Conservation (phyloP, 1,140 invertebrate genomes). For the Lanistes nyassanus region DNA sequence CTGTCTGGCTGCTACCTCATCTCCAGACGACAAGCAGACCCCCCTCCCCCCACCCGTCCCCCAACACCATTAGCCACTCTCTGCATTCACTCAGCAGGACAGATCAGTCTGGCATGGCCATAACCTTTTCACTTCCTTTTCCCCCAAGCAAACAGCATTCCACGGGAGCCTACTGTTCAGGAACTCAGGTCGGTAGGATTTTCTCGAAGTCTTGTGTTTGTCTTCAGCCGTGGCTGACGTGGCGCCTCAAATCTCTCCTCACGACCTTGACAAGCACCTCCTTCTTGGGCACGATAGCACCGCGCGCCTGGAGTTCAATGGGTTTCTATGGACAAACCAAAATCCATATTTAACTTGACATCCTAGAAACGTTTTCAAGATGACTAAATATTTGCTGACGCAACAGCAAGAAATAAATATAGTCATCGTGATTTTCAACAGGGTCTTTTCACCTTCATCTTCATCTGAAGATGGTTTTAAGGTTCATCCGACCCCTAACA, state of each 20-base stretch:
- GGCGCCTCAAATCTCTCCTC: conserved; percentile 10
- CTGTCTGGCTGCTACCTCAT: no score
- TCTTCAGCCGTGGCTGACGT: neutral
- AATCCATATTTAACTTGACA: neutral
- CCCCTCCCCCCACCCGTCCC: no score
- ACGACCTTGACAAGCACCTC: conserved; percentile 39
- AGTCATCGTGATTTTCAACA: neutral
- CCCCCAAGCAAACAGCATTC: neutral
- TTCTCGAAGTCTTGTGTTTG: neutral
- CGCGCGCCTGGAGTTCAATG: conserved; percentile 43
- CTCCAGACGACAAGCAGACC: no score
- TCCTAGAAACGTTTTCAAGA: neutral
- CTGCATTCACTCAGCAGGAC: neutral
- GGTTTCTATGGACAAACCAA: conserved; percentile 37
- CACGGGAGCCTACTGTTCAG: neutral
- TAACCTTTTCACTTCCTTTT: neutral
- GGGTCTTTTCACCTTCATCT: neutral
- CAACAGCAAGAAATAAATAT: neutral
- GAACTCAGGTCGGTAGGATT: neutral
- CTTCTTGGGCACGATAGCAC: conserved; percentile 53
- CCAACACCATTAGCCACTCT: no score
- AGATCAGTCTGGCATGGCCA: neutral
- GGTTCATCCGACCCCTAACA: no score
- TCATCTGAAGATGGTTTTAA: no score
- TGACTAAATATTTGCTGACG: neutral